Percentiles rank a stretch among this genome's conserved stretches.
Conservation (phyloP, 2,113 vertebrate species). For the Paramormyrops kingsleyae region DNA sequence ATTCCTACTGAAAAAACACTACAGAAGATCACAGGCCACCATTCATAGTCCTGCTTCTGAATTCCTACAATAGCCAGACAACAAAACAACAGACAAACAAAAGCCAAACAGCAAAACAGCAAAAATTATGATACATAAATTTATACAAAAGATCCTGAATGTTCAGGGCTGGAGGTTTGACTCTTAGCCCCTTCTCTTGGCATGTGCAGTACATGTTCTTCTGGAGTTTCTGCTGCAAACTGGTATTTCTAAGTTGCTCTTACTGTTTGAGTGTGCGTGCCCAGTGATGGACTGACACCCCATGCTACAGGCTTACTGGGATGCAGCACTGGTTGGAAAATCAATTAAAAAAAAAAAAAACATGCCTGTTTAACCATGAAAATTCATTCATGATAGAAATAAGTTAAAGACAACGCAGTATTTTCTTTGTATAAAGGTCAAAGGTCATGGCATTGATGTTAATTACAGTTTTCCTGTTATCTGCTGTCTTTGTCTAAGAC, state of each 20-base stretch:
- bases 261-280: not conserved
- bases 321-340: not conserved
- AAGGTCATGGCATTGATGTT: not conserved
- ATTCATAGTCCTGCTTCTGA: not conserved
- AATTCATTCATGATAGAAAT: not conserved
- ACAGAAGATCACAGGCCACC: not conserved
- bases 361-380: not conserved
- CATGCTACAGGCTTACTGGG: not conserved
- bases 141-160: not conserved
- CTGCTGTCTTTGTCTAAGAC: not conserved
- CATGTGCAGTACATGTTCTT: not conserved
- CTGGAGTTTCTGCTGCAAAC: not conserved
- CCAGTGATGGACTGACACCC: not conserved
- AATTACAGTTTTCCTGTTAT: not conserved
- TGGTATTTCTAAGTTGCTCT: not conserved
- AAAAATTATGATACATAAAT: too few species aligned
- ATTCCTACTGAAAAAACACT: not conserved
- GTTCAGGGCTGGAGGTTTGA: not conserved
- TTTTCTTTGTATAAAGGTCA: not conserved
- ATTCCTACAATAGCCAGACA: not conserved
- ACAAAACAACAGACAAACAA: not conserved
- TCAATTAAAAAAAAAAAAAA: not conserved
- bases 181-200: not conserved
- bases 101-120: not conserved
- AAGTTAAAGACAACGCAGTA: not conserved